These are phyloP conservation scores for Antitype chi DNA, from an alignment of 2,888 invertebrate species.

Conservation along the genomic window DNA sequence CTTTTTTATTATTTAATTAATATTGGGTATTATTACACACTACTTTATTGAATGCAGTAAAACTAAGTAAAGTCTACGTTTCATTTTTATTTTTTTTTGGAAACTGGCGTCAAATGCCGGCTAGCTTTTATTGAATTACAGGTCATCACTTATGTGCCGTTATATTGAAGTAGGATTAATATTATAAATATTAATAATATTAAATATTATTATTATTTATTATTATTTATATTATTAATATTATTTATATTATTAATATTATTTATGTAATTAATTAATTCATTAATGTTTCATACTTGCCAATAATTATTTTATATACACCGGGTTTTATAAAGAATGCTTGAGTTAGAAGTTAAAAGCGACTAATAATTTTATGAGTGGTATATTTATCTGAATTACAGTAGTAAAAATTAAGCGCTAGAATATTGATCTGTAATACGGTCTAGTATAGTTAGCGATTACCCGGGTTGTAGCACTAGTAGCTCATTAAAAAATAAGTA, in stretches of 20 bases:
- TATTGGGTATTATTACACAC: constrained; percentile 1
- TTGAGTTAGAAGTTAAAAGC: not conserved
- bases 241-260: no score
- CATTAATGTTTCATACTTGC: no score
- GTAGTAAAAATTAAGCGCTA: not conserved
- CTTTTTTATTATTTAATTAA: constrained; percentile 48
- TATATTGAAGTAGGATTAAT: not conserved
- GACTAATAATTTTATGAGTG: not conserved
- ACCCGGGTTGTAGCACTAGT: not conserved
- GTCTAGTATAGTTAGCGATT: not conserved
- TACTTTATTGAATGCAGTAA: constrained; percentile 19
- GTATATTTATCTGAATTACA: not conserved
- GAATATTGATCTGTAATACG: not conserved
- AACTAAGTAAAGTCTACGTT: constrained; percentile 9
- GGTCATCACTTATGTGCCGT: not conserved
- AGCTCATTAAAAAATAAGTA: not conserved
- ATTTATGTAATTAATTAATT: constrained; percentile 23
- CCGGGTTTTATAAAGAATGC: not conserved
- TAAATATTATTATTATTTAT: no score
- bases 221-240: no score
- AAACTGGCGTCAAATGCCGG: not conserved
- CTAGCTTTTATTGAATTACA: constrained; percentile 7
- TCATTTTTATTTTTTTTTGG: constrained; percentile 5
- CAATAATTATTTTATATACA: constrained; percentile 2
- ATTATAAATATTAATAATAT: not conserved